phyloP scores from a whole-genome alignment of 2,888 invertebrate genomes.

The Bombylius major region DNA sequence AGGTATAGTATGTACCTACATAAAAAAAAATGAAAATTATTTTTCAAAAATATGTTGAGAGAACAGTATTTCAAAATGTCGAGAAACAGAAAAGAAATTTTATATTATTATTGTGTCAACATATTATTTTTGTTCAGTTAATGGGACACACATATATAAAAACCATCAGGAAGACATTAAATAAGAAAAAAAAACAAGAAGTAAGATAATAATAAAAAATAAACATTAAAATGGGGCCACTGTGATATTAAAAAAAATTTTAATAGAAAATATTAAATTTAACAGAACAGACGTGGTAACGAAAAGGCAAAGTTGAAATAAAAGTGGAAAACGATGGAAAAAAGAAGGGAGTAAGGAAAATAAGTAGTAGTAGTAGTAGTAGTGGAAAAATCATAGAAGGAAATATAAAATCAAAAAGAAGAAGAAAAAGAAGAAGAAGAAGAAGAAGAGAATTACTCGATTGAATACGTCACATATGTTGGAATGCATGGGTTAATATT shows the following conservation, averaged over 20 bases:
- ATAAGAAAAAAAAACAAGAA: too few species aligned
- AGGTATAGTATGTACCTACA: too few species aligned
- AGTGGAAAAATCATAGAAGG: background rate
- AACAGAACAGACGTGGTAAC: too few species aligned
- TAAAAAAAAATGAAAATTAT: too few species aligned
- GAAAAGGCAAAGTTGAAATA: too few species aligned
- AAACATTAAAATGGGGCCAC: slow-evolving; percentile 6
- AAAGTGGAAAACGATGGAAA: too few species aligned
- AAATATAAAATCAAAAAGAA: background rate
- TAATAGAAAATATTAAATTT: background rate
- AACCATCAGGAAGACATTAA: background rate
- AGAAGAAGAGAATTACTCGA: background rate
- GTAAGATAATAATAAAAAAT: background rate
- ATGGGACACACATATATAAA: slow-evolving; percentile 1
- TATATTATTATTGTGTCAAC: background rate
- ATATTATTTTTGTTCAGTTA: background rate
- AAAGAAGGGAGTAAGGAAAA: too few species aligned
- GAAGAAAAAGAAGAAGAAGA: background rate
- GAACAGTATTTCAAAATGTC: background rate
- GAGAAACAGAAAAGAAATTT: background rate
- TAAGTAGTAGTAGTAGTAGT: too few species aligned
- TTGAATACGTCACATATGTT: slow-evolving; percentile 3
- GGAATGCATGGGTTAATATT: slow-evolving; percentile 1
- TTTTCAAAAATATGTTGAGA: too few species aligned
- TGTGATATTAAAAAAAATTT: slow-evolving; percentile 4